phyloP scores from a whole-genome alignment of 2,797 vertebrate genomes.

The Pseudochromis fuscus region DNA sequence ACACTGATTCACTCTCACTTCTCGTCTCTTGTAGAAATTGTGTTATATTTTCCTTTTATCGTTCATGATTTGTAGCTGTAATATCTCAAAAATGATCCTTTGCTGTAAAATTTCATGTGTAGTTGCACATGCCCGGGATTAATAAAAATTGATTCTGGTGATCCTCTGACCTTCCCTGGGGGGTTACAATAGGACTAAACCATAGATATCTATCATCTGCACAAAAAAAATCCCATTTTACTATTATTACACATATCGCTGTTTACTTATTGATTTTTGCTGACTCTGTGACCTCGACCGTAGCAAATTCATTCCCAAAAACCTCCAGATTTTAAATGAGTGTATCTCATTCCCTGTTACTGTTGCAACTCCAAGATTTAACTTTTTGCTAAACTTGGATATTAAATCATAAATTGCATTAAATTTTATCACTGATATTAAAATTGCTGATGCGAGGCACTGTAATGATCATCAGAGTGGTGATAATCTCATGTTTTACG shows the following conservation, averaged over 20 bases:
- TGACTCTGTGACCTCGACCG: conserved; percentile 9
- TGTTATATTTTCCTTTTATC: neutral
- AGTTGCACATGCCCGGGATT: neutral
- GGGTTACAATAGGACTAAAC: neutral
- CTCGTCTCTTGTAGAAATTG: neutral
- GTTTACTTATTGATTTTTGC: conserved; percentile 2
- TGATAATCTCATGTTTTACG: too few species aligned
- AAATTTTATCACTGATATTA: too few species aligned
- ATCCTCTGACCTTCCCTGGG: conserved; percentile 17
- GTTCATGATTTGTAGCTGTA: conserved; percentile 18
- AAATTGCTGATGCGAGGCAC: too few species aligned
- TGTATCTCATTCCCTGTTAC: neutral
- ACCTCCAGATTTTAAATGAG: neutral
- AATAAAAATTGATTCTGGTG: neutral
- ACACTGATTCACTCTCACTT: neutral
- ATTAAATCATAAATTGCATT: too few species aligned
- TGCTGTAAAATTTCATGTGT: conserved; percentile 5
- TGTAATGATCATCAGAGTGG: too few species aligned
- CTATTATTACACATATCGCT: neutral
- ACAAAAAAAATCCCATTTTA: conserved; percentile 6
- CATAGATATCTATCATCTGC: conserved; percentile 3
- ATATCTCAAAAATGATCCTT: neutral
- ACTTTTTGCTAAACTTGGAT: too few species aligned
- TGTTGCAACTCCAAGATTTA: neutral
- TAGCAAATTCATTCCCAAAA: conserved; percentile 2